Base-by-base conservation (phyloP, 2,888 invertebrate species). In the Geotrupes spiniger region DNA sequence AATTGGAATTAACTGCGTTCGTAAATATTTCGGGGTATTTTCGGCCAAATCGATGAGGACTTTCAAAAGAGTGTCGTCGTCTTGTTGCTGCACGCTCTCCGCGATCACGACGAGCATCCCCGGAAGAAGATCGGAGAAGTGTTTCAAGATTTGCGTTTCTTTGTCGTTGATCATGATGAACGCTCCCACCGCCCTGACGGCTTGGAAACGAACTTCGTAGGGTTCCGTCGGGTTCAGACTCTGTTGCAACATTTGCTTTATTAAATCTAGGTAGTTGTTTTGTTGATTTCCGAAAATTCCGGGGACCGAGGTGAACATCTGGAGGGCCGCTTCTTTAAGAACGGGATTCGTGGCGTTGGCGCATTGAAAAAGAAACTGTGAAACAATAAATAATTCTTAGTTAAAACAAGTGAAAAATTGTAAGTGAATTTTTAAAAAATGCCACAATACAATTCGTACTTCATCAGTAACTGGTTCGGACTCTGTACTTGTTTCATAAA, bases 241-340 rank as follows among this genome's bases (percentile, higher is more conserved):
- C 62, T 91, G 88, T 52, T 87, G 80, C 61, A 97, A 73, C 96
- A 97, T 96, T 72, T 93, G 91, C 70, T 96, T 96, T 63, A 99
- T 97, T 26, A 94, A 81, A 63, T 90, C 89, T 57, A 98, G 73
- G 73, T 96, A 94, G 68, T 92, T 88, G 54, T 83, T 80, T 71
- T 98, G 95, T 67, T 93, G 90, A 71, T 92, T 93, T 28, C 98
- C 99, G 79, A 99, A 99, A 43, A 98, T 89, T 27, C 94, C 92
- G 15, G 99, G 98, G 26, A 97, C 94, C 61, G 92, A 85, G 57
- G 93, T 89, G 67, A 99, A 95, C 79, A 99, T 92, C 59, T 92
- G 84, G 45, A 99, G 83, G 29, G 96, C 95, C 58, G 92, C 87
- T 72, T 97, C 96, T 74, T 93, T 94, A 49, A 95, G 78, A 54